A percentile compares a stretch with the other conserved stretches of the same genome.
phyloP scores from a whole-genome alignment of 2,888 invertebrate species.

The Sarcophaga carnaria region DNA sequence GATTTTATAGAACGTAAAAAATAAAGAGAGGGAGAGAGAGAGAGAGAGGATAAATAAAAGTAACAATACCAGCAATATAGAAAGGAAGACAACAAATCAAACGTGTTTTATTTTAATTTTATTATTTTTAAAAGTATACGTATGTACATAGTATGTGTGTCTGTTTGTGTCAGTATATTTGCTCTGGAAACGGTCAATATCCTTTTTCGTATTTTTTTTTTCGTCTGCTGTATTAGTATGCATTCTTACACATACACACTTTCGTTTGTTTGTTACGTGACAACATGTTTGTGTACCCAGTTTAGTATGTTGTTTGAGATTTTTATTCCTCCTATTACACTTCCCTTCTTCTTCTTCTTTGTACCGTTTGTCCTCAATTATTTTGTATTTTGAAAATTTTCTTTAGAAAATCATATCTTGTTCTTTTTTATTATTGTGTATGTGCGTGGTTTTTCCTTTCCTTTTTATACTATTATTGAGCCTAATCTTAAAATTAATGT shows the following conservation, averaged over 20 bases:
- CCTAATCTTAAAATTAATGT: too few species aligned
- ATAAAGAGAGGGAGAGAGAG: not conserved
- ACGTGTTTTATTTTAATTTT: not conserved
- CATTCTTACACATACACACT: not conserved
- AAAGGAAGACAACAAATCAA: slow-evolving; percentile 1
- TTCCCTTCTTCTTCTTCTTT: not conserved
- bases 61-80: not conserved
- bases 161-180: not conserved
- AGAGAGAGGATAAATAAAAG: not conserved
- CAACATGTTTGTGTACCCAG: not conserved
- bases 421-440: too few species aligned
- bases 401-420: not conserved
- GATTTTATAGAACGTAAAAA: not conserved
- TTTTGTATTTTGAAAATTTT: not conserved
- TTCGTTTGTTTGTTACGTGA: not conserved
- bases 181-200: slow-evolving; percentile 44
- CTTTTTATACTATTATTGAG: too few species aligned
- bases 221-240: not conserved
- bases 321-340: not conserved
- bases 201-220: slow-evolving; percentile 47
- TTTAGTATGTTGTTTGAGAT: too few species aligned
- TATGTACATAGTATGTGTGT: too few species aligned
- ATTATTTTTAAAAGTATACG: not conserved
- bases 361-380: not conserved
- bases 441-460: too few species aligned